Base-by-base conservation (phyloP, 2,797 vertebrate species). In the Botia almorhae region DNA sequence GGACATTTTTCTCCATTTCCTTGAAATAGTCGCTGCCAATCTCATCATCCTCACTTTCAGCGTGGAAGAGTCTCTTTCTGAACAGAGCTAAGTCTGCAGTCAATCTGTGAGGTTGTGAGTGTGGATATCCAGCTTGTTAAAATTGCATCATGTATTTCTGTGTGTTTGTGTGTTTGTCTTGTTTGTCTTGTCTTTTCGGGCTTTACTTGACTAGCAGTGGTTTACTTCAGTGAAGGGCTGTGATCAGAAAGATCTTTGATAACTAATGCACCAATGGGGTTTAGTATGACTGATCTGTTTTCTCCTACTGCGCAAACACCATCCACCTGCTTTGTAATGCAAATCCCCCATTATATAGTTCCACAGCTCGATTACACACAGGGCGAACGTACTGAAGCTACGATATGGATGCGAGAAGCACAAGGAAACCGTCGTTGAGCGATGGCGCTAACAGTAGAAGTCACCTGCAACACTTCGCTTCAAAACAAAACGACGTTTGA, bases 401-500 rank as follows among this genome's bases (percentile, higher is more conserved):
- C 2, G 5, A 8, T 48, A 33, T 23, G 36, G 46, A 55, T 58
- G 23, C 33, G 43, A 68, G 70, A 50, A 11, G 10, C 51, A 70
- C 72, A 33, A 56, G 61, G n/a, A 74, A 67, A 69, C 53, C 6
- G 10, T 60, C n/a, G 39, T 17, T 8, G 11, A 65, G 58, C 8
- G 50, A 67, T 43, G 68, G 17, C 56, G 4, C 43, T 67, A 64
- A 33, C 63, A n/a, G 67, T 16, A 16, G 3, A 72, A 68, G 56
- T 77, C 56, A 51, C 67, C 43, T 68, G 3, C 33, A 50, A 51
- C 50, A 39, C 19, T 23, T 72, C 14, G 11, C 69, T 65, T 73
- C 29, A 72, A 80, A 65, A 29, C 69, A 56, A 8, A 21, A n/a
- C 0, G 53, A 84, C 63, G 65, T 85, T 82, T 79, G 89, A 89